Conservation (phyloP, 2,888 invertebrate genomes). For the Xanthorhoe designata region DNA sequence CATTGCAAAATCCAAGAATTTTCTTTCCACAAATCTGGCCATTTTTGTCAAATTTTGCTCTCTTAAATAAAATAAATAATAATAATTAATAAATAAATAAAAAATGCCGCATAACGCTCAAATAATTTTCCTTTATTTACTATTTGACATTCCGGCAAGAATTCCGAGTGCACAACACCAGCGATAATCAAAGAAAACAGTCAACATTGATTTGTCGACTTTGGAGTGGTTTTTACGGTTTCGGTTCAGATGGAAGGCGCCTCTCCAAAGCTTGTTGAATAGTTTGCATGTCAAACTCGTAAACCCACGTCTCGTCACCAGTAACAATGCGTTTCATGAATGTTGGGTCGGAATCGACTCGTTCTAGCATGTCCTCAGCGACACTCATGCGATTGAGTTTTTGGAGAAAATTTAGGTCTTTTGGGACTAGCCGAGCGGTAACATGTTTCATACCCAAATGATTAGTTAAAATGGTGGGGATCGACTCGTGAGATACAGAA, state of each 20-base stretch:
- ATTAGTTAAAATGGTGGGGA: conserved; percentile 37
- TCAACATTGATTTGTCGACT: conserved; percentile 36
- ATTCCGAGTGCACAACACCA: conserved; percentile 30
- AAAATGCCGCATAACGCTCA: conserved; percentile 23
- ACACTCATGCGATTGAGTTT: conserved; percentile 37
- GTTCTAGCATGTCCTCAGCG: conserved; percentile 19
- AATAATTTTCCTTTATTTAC: conserved; percentile 20
- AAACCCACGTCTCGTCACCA: conserved; percentile 37
- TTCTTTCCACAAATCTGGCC: conserved; percentile 22
- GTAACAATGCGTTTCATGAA: conserved; percentile 43
- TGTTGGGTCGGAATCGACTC: conserved; percentile 37
- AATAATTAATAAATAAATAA: too few species aligned
- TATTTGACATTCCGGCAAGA: conserved; percentile 19
- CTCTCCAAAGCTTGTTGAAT: conserved; percentile 36
- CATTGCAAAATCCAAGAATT: conserved; percentile 28
- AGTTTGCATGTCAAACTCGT: conserved; percentile 30
- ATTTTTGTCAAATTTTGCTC: conserved; percentile 20
- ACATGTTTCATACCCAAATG: conserved; percentile 41
- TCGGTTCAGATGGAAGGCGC: conserved; percentile 37
- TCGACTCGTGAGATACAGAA: conserved; percentile 35
- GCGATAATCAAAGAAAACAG: conserved; percentile 31
- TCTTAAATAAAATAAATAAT: too few species aligned
- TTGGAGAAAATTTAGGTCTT: conserved; percentile 39
- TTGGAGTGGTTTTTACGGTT: conserved; percentile 36
- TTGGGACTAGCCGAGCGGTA: conserved; percentile 43